These are phyloP conservation scores for Drosophila lacicola DNA, from an alignment of 2,888 invertebrate species.

Conservation along the genomic window DNA sequence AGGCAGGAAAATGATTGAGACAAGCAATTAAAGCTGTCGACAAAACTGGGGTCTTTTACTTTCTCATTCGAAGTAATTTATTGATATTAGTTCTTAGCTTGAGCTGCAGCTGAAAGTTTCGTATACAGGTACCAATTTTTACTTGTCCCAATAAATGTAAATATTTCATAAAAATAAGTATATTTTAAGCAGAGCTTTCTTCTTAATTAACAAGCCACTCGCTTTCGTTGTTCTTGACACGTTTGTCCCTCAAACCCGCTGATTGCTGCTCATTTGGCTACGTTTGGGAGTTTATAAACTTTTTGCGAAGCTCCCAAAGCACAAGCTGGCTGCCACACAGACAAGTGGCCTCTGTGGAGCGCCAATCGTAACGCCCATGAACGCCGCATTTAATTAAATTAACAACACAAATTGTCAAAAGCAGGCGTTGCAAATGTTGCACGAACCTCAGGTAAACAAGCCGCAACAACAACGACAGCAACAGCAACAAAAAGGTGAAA, in stretches of 20 bases:
- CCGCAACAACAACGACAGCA: slow-evolving; percentile 1
- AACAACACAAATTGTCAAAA: slow-evolving; percentile 76
- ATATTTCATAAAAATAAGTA: background rate
- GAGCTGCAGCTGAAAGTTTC: background rate
- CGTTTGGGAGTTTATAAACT: slow-evolving; percentile 29
- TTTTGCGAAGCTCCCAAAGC: slow-evolving; percentile 16
- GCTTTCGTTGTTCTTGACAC: slow-evolving; percentile 17
- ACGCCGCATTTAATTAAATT: slow-evolving; percentile 74
- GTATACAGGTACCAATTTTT: background rate
- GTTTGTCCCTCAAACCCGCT: slow-evolving; percentile 1
- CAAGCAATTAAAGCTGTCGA: background rate
- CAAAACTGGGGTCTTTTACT: background rate
- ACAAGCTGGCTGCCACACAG: slow-evolving; percentile 30
- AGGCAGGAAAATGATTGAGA: background rate
- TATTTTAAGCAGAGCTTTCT: slow-evolving; percentile 1
- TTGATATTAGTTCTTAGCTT: background rate
- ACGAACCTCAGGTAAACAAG: slow-evolving; percentile 44
- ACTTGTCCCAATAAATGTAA: background rate
- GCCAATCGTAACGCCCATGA: slow-evolving; percentile 30
- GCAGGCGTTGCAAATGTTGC: slow-evolving; percentile 58
- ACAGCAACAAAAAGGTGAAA: slow-evolving; percentile 3
- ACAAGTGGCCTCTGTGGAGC: slow-evolving; percentile 20
- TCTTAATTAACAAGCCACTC: slow-evolving; percentile 17
- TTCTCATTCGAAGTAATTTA: background rate
- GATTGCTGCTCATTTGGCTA: slow-evolving; percentile 32